A percentile compares a stretch with the other conserved stretches of the same genome.
phyloP scores from a whole-genome alignment of 2,888 invertebrate species.

The Cheilosia variabilis region DNA sequence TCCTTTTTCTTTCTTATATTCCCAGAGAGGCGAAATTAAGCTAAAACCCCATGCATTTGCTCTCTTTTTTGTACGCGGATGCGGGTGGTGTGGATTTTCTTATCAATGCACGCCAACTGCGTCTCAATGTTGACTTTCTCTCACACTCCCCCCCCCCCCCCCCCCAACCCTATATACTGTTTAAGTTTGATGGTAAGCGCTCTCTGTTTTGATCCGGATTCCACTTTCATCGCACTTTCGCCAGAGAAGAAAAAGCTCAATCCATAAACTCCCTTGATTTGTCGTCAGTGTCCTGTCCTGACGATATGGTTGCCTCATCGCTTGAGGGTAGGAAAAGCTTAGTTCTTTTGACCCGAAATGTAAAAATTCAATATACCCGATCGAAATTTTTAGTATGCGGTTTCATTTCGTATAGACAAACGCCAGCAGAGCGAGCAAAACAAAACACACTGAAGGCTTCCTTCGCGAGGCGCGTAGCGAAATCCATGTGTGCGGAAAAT shows the following conservation, averaged over 20 bases:
- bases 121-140: slow-evolving; percentile 22
- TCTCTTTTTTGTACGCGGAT: background rate
- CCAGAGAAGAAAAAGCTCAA: slow-evolving; percentile 43
- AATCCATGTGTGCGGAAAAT: slow-evolving; percentile 62
- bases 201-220: slow-evolving; percentile 72
- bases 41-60: slow-evolving; percentile 36
- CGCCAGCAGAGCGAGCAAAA: slow-evolving; percentile 57
- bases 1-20: background rate
- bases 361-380: slow-evolving; percentile 71
- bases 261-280: slow-evolving; percentile 39
- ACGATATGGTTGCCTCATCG: slow-evolving; percentile 25
- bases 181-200: background rate
- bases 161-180: slow-evolving; percentile 3
- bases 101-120: slow-evolving; percentile 69
- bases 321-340: slow-evolving; percentile 64
- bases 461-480: slow-evolving; percentile 45
- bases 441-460: slow-evolving; percentile 60
- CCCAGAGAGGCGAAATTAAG: slow-evolving; percentile 38
- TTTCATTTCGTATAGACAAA: slow-evolving; percentile 69
- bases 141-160: too few species aligned
- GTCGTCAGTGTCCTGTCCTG: slow-evolving; percentile 57
- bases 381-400: slow-evolving; percentile 71
- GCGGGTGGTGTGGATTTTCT: slow-evolving; percentile 14
- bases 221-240: slow-evolving; percentile 53
- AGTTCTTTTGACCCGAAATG: slow-evolving; percentile 74